Evolutionary conservation across 2,113 vertebrate genomes (phyloP).

Genomic region (Zapus hudsonius): DNA sequence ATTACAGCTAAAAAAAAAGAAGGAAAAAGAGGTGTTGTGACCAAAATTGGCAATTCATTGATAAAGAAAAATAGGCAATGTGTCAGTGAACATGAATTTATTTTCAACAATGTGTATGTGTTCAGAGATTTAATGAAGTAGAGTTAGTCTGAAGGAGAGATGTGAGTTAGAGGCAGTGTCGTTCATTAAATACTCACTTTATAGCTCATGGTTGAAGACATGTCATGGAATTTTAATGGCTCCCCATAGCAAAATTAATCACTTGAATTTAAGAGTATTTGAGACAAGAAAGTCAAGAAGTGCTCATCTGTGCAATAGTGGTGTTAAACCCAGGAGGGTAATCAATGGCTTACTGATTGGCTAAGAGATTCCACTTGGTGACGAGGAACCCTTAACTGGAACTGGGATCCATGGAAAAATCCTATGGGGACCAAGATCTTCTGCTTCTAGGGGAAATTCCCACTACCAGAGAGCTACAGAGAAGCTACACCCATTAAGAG

Average conservation of each 20-base stretch:
- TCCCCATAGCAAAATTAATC: conserved; percentile 1
- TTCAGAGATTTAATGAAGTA: conserved; percentile 35
- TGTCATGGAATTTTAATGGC: background rate
- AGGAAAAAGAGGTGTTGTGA: background rate
- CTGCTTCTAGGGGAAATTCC: too few species aligned
- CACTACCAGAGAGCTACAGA: too few species aligned
- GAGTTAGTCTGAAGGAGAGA: background rate
- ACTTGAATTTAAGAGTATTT: conserved; percentile 29
- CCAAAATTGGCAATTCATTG: background rate
- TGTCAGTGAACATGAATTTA: conserved; percentile 42
- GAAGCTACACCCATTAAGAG: too few species aligned
- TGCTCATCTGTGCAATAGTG: too few species aligned
- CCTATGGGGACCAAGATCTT: too few species aligned
- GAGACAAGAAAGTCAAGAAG: too few species aligned
- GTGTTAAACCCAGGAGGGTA: too few species aligned
- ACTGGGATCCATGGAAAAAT: too few species aligned
- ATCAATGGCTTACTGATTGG: too few species aligned
- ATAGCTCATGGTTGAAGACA: background rate
- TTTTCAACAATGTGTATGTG: background rate
- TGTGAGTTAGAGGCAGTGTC: background rate
- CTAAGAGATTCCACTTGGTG: too few species aligned
- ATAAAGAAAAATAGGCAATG: conserved; percentile 25
- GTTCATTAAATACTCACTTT: background rate
- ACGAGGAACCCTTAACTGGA: too few species aligned
- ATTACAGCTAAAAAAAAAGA: background rate